Evolutionary conservation across 2,113 vertebrate species (phyloP), one percentile per base, ranked within the genome.

Genomic region (Seriola quinqueradiata): DNA sequence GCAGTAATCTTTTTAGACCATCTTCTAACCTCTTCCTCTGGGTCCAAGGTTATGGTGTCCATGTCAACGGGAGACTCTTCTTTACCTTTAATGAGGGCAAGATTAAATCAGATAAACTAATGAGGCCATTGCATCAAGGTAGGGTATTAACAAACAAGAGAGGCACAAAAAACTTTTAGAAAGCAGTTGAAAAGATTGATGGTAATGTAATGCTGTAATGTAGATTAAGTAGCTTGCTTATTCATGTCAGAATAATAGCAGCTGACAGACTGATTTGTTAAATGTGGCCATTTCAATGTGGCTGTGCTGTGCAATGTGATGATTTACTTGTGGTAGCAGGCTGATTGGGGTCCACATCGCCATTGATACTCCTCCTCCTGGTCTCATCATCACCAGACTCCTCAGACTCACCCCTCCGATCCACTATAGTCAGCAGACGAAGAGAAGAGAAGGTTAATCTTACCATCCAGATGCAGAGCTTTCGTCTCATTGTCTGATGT

Each of bases 331-430:
- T 89, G 32, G 88, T 50, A 60, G 92, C 10, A 6, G 95, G 83
- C 87, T 93, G 92, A 86, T 85, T 97, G 70, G 96, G 95, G 28
- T 97, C 97, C 11, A 97, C 83, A 17, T 96, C 97, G 6, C 95
- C 97, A 64, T 91, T 96, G 64, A 79, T 94, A 38, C 71, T 95
- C 89, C 75, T 96, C 85, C 95, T 97, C 92, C 94, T 97, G 75
- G 96, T 97, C 48, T 97, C 98, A 81, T 99, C 98, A 8, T 99
- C 98, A 0, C 97, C 97, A 0, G 98, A 99, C 84, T 99, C 98
- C 91, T 99, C 98, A 0, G 98, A 99, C 60, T 99, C 98, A 1
- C 96, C 95, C 79, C 95, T 89, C 81, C 97, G 96, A 91, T 99
- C 98, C 58, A 99, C 98, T 99, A 87, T 23, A 83, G 14, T 58